Percentiles rank a stretch among this genome's conserved stretches.
phyloP scores from a whole-genome alignment of 2,797 vertebrate species.

The Otus scops region DNA sequence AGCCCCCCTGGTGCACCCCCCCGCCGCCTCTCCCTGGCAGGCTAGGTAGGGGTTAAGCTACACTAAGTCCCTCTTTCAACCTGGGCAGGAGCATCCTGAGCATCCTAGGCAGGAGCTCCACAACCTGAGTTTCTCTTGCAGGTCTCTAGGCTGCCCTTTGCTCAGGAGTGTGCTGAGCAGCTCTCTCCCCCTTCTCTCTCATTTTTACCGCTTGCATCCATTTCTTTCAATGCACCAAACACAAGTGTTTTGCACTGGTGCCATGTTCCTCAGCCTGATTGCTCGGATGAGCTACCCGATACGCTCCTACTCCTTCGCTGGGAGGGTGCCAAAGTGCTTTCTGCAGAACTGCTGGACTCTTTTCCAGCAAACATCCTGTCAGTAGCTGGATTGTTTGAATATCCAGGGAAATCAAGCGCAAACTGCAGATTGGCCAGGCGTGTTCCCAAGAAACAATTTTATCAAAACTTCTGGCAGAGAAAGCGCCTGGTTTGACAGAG shows the following conservation, averaged over 20 bases:
- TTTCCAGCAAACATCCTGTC: background rate
- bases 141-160: background rate
- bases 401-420: background rate
- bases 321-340: background rate
- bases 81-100: background rate
- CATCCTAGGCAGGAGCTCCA: background rate
- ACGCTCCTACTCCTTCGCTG: rapidly evolving
- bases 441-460: constrained; percentile 2
- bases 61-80: background rate
- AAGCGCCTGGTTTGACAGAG: background rate
- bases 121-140: background rate
- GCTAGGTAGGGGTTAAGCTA: background rate
- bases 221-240: background rate
- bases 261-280: background rate
- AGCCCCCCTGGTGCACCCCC: background rate
- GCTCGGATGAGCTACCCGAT: background rate
- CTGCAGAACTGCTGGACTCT: background rate
- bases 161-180: background rate
- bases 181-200: background rate
- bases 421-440: background rate
- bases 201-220: background rate
- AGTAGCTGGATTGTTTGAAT: constrained; percentile 14
- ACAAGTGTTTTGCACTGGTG: background rate
- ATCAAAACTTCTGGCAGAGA: background rate
- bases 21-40: background rate